phyloP scores from a whole-genome alignment of 2,888 invertebrate species.

The Scaptomyza polygonia region DNA sequence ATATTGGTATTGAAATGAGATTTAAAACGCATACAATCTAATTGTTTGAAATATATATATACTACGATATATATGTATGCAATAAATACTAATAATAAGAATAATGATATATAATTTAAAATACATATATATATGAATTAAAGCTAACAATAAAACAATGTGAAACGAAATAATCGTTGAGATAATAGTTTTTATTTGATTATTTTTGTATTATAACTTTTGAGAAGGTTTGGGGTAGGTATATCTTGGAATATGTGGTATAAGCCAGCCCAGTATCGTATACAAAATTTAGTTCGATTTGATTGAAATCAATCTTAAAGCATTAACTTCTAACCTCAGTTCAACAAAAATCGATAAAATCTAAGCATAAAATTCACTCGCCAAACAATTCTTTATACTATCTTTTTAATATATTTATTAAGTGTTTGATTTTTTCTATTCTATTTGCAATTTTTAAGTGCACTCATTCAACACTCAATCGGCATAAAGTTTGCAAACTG shows the following conservation, averaged over 20 bases:
- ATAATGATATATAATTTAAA: conserved; percentile 22
- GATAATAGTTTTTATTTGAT: not conserved
- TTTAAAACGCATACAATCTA: conserved; percentile 78
- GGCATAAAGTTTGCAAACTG: not conserved
- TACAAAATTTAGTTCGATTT: too few relatives aligned
- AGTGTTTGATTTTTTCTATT: not conserved
- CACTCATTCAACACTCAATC: not conserved
- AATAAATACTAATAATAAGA: conserved; percentile 41
- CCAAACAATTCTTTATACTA: too few relatives aligned
- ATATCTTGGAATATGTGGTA: too few relatives aligned
- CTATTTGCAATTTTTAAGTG: not conserved
- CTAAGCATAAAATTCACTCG: too few relatives aligned
- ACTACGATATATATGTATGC: conserved; percentile 60
- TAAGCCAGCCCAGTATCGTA: too few relatives aligned
- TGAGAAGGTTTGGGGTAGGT: too few relatives aligned
- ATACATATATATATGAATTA: conserved; percentile 67
- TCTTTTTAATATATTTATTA: not conserved
- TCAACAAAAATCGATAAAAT: not conserved
- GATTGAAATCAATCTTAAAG: too few relatives aligned
- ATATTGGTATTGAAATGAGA: conserved; percentile 51
- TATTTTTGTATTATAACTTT: too few relatives aligned
- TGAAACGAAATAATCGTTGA: conserved; percentile 50
- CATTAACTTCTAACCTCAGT: too few relatives aligned
- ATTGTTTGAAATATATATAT: conserved; percentile 73
- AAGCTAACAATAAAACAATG: conserved; percentile 69